These are phyloP conservation scores for Cryptoblepharus egeriae DNA, from an alignment of 2,797 vertebrate genomes.

Conservation along the genomic window DNA sequence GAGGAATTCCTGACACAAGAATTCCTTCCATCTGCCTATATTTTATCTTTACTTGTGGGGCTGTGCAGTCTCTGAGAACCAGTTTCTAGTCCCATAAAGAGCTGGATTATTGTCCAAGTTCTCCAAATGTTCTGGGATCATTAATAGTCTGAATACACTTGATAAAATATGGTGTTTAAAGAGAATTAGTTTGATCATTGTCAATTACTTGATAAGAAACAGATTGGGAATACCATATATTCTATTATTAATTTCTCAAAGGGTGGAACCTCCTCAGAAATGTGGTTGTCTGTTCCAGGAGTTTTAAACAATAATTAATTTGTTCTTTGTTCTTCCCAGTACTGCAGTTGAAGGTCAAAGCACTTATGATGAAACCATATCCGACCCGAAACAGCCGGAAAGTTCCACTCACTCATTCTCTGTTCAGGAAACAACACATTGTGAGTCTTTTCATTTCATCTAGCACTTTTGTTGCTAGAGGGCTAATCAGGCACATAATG, in stretches of 20 bases:
- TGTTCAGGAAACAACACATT: slow-evolving; percentile 60
- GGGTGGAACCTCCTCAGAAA: not conserved
- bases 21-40: not conserved
- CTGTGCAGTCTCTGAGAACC: not conserved
- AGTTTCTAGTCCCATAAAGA: not conserved
- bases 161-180: not conserved
- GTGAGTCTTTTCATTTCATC: slow-evolving; percentile 53
- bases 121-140: not conserved
- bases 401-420: slow-evolving; percentile 59
- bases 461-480: too few relatives aligned
- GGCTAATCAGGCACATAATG: too few relatives aligned
- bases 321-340: slow-evolving; percentile 60
- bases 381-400: slow-evolving; percentile 65
- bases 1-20: too few relatives aligned
- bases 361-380: slow-evolving; percentile 67
- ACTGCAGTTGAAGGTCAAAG: slow-evolving; percentile 66
- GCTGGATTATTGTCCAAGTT: not conserved
- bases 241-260: not conserved
- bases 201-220: not conserved
- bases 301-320: slow-evolving; percentile 17
- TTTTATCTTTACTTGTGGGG: not conserved
- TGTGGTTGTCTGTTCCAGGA: not conserved
- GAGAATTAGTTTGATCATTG: not conserved
- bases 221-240: too few relatives aligned
- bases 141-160: not conserved